Conservation (phyloP, 2,888 invertebrate genomes). For the Lasioglossum vierecki region DNA sequence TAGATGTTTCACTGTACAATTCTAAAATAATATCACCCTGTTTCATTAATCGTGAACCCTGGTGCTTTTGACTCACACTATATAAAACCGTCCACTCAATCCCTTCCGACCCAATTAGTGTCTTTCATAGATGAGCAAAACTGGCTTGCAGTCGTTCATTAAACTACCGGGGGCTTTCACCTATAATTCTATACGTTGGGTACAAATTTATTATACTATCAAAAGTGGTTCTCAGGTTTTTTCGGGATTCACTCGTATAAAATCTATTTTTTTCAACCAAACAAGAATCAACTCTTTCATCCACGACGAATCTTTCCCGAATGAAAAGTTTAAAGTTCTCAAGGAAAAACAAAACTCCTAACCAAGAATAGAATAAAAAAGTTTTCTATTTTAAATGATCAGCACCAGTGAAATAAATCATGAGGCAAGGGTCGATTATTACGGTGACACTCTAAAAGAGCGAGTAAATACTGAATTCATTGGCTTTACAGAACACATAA, state of each 20-base stretch:
- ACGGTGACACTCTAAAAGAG: too few species aligned
- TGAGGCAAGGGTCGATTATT: too few species aligned
- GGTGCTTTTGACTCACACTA: neutral
- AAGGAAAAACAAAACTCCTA: too few species aligned
- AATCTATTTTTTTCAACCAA: neutral
- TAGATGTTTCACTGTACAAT: neutral
- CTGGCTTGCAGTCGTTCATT: neutral
- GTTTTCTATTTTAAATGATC: too few species aligned
- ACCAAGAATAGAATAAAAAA: too few species aligned
- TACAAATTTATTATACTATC: neutral
- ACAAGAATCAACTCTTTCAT: neutral
- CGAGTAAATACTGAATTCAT: too few species aligned
- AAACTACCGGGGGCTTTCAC: neutral
- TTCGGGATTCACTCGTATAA: neutral
- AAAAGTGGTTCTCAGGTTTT: neutral
- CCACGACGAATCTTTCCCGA: neutral
- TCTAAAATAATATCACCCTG: neutral
- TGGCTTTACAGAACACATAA: too few species aligned
- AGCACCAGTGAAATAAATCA: too few species aligned
- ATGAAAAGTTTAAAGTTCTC: neutral
- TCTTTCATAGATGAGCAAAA: conserved; percentile 35
- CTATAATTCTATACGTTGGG: neutral
- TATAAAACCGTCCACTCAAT: neutral
- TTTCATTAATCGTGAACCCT: neutral
- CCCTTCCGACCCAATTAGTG: conserved; percentile 19